Conservation (phyloP, 1,140 invertebrate genomes). For the Polypedilum pembai region DNA sequence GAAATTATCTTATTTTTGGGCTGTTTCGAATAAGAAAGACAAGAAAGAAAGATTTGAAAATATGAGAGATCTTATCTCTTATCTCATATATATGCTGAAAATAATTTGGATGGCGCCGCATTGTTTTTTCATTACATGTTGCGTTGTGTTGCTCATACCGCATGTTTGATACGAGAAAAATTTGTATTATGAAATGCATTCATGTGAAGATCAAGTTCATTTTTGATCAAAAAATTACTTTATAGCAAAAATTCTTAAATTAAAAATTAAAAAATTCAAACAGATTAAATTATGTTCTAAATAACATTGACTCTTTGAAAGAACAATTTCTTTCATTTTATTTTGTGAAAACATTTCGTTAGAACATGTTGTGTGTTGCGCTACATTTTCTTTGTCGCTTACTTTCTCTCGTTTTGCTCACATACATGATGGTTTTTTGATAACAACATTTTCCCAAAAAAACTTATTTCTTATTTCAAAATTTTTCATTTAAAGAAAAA, state of each 20-base stretch:
- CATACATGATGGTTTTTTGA: too few relatives aligned
- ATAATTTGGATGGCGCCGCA: constrained; percentile 5
- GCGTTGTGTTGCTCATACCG: background rate
- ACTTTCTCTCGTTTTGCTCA: too few relatives aligned
- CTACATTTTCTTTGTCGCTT: background rate
- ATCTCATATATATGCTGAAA: constrained; percentile 18
- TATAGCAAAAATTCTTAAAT: background rate
- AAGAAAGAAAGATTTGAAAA: background rate
- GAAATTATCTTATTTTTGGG: background rate
- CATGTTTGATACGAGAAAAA: background rate
- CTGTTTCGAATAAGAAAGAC: background rate
- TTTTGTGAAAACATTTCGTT: background rate
- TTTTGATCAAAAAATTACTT: background rate
- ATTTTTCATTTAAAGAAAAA: too few relatives aligned
- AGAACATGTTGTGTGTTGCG: background rate
- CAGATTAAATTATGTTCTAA: background rate
- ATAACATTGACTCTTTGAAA: background rate
- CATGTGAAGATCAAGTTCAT: background rate
- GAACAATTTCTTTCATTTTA: background rate
- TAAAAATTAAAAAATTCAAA: too few relatives aligned
- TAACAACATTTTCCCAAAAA: background rate
- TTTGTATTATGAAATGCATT: background rate
- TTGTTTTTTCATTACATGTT: background rate
- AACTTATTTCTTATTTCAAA: too few relatives aligned
- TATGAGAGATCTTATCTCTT: background rate